Evolutionary conservation across 2,113 vertebrate genomes (phyloP), one percentile per base, ranked within the genome.

Genomic region (Lampris incognitus): DNA sequence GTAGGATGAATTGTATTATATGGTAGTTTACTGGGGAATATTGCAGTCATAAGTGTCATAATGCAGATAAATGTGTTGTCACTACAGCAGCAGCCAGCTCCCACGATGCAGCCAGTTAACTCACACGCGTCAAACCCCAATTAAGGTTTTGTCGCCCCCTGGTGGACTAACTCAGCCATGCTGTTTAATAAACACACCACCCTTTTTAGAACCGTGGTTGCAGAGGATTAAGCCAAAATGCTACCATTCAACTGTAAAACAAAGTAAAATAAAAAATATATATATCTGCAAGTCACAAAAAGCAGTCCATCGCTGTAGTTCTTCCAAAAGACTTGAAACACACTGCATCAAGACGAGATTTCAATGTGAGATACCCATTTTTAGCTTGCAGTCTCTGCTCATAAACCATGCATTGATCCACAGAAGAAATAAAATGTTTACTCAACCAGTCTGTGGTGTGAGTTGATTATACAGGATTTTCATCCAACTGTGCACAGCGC

Each of bases 111-210:
- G 2, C 62, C 1, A 39, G 24, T 11, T 5, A n/a, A 55, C 11
- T 55, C 5, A 24, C 24, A 24, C 40, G 9, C 5, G 4, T 13
- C 36, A 6, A 54, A 3, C 6, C 24, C 38, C 36, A 0, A 50
- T 82, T 52, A 49, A 57, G 40, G 40, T 44, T 40, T 55, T 68
- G 9, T 36, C 44, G 36, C 63, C 68, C 62, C 2, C 67, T 62
- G 52, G 54, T 74, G 66, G 69, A 10, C 41, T 70, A 52, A 44
- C 49, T n/a, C 39, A 56, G 38, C 55, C n/a, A 40, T 39, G 52
- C 40, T 44, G 1, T 64, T 42, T 10, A 24, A 24, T 24, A 4
- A 49, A 11, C 11, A 74, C 59, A 37, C n/a, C 41, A 10, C 39
- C 41, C 48, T 49, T 1, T 9, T 52, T 10, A 13, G 6, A 52